phyloP scores from a whole-genome alignment of 92 coral and sea anemone genomes.

The Epizoanthus ramosus region DNA sequence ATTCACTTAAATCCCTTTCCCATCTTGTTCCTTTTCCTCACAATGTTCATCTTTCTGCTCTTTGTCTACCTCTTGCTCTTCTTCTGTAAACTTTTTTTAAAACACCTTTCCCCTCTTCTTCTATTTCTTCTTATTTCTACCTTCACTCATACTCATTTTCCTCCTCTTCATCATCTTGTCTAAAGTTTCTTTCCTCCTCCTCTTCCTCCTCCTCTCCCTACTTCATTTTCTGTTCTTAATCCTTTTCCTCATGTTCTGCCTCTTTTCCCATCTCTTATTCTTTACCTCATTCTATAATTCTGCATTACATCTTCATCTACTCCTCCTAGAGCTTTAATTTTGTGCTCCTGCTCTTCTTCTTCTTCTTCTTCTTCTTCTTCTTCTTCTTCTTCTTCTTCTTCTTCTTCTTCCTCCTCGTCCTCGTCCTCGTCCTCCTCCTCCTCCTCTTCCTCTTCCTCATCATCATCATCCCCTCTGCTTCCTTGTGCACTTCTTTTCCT shows the following conservation, averaged over 20 bases:
- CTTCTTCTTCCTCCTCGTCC: too few relatives aligned
- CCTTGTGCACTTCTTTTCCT: too few relatives aligned
- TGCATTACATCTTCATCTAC: background rate
- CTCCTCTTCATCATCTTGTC: background rate
- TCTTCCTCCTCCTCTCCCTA: conserved; percentile 4
- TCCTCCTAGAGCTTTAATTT: background rate
- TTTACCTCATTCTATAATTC: too few relatives aligned
- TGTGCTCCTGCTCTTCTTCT: background rate
- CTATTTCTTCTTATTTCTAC: background rate
- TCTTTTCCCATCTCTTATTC: background rate
- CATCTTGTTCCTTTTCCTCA: background rate
- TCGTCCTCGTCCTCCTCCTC: too few relatives aligned
- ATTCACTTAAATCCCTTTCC: too few relatives aligned
- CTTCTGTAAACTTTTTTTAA: background rate
- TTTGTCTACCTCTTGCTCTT: background rate
- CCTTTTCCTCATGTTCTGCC: background rate
- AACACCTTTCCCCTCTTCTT: background rate
- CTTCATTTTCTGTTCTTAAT: background rate
- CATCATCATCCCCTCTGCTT: too few relatives aligned
- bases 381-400: too few relatives aligned
- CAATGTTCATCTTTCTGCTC: background rate
- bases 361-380: background rate
- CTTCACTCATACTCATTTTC: background rate
- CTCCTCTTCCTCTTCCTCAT: too few relatives aligned
- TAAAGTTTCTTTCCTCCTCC: background rate